Evolutionary conservation across 2,797 vertebrate species (phyloP).

Genomic region (Philypnodon macrostomus): DNA sequence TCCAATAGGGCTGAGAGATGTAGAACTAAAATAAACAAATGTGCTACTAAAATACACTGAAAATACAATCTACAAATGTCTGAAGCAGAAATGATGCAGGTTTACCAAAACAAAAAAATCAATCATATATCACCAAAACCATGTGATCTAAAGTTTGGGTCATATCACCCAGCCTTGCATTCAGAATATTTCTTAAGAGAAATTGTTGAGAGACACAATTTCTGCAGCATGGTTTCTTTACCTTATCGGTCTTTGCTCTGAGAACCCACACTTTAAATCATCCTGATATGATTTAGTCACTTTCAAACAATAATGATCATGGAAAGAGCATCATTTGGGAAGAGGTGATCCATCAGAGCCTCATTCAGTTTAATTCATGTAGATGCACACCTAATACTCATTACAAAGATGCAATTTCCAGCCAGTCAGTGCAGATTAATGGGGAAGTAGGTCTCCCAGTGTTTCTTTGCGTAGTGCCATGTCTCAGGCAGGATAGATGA

Average conservation of each 20-base stretch:
- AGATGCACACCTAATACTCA: constrained; percentile 88
- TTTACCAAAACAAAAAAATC: not conserved
- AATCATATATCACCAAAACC: constrained; percentile 9
- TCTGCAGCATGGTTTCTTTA: constrained; percentile 30
- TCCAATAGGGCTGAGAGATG: too few species aligned
- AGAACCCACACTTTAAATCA: constrained; percentile 73
- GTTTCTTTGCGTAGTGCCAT: constrained; percentile 69
- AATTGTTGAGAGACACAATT: constrained; percentile 37
- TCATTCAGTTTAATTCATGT: constrained; percentile 87
- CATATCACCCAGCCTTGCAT: too few species aligned
- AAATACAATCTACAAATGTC: too few species aligned
- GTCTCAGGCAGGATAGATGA: constrained; percentile 77
- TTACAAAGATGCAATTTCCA: constrained; percentile 87
- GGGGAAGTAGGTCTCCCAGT: constrained; percentile 71
- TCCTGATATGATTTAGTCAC: constrained; percentile 82
- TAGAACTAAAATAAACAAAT: too few species aligned
- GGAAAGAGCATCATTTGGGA: constrained; percentile 75
- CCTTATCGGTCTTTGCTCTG: constrained; percentile 50
- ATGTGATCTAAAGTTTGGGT: too few species aligned
- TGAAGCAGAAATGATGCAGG: too few species aligned
- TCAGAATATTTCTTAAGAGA: constrained; percentile 32
- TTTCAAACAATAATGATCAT: constrained; percentile 82
- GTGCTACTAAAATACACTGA: too few species aligned
- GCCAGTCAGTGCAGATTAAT: constrained; percentile 84
- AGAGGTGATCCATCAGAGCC: constrained; percentile 80